Evolutionary conservation across 2,888 invertebrate species (phyloP).

Genomic region (Eupithecia pulchellata): DNA sequence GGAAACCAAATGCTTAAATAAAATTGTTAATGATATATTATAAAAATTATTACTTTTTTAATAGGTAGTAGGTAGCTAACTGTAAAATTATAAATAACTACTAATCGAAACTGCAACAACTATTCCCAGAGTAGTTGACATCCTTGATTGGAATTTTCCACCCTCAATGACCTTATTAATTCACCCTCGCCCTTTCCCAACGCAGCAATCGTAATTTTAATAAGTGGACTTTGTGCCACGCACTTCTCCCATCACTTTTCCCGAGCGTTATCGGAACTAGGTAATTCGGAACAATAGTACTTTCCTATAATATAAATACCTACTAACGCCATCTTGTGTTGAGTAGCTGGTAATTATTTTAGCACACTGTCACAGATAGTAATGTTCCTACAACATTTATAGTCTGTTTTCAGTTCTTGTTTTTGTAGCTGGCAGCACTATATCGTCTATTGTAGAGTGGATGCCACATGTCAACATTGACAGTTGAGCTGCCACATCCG

Average conservation of each 20-base stretch:
- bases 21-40: no score
- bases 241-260: neutral
- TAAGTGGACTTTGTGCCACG: neutral
- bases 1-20: neutral
- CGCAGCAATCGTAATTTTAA: neutral
- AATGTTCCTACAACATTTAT: neutral
- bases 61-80: no score
- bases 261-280: neutral
- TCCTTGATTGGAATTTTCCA: slow-evolving; percentile 1
- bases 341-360: slow-evolving; percentile 34
- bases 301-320: neutral
- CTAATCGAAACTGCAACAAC: neutral
- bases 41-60: no score
- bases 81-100: no score
- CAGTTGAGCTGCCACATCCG: slow-evolving; percentile 65
- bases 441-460: slow-evolving; percentile 57
- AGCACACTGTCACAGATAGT: neutral
- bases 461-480: slow-evolving; percentile 8
- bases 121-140: neutral
- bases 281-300: neutral
- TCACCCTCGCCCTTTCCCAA: slow-evolving; percentile 6
- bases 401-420: neutral
- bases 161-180: neutral
- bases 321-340: slow-evolving; percentile 43
- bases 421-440: slow-evolving; percentile 17